Conservation (phyloP, 2,888 invertebrate genomes). For the Brachynemurus nebulosus region DNA sequence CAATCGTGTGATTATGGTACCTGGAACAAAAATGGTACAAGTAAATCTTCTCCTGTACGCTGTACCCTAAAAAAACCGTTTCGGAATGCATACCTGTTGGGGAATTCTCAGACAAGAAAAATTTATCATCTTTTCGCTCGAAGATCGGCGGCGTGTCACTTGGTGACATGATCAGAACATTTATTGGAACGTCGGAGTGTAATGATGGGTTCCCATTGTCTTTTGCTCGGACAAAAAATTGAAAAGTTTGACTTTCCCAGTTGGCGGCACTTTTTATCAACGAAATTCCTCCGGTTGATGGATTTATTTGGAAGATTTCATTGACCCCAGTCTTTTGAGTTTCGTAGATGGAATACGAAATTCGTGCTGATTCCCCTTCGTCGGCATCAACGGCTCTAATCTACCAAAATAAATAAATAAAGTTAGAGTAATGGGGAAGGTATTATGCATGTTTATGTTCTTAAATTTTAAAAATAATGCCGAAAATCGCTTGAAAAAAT, state of each 20-base stretch:
- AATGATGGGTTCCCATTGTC: constrained; percentile 65
- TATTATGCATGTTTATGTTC: too few species aligned
- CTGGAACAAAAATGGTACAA: constrained; percentile 25
- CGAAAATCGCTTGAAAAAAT: too few species aligned
- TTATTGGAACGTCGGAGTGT: constrained; percentile 70
- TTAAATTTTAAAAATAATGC: too few species aligned
- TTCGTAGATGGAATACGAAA: constrained; percentile 68
- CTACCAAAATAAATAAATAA: constrained; percentile 23
- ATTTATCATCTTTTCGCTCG: constrained; percentile 56
- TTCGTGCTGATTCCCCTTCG: constrained; percentile 53
- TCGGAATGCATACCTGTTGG: constrained; percentile 36
- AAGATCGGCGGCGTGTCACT: constrained; percentile 59
- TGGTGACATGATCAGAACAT: constrained; percentile 60
- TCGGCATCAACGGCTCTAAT: constrained; percentile 65
- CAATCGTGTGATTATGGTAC: constrained; percentile 52
- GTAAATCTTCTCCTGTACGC: not conserved
- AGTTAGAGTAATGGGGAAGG: too few species aligned
- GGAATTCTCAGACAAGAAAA: constrained; percentile 68
- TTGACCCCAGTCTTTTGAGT: constrained; percentile 44
- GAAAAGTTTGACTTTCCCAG: constrained; percentile 57
- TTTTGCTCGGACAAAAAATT: constrained; percentile 78
- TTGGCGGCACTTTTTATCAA: constrained; percentile 45
- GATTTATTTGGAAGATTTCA: constrained; percentile 61
- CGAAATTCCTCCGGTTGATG: constrained; percentile 57
- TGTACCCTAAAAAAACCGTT: not conserved